Evolutionary conservation across 1,140 invertebrate species (phyloP).

Genomic region (Leptinotarsa lineolata): DNA sequence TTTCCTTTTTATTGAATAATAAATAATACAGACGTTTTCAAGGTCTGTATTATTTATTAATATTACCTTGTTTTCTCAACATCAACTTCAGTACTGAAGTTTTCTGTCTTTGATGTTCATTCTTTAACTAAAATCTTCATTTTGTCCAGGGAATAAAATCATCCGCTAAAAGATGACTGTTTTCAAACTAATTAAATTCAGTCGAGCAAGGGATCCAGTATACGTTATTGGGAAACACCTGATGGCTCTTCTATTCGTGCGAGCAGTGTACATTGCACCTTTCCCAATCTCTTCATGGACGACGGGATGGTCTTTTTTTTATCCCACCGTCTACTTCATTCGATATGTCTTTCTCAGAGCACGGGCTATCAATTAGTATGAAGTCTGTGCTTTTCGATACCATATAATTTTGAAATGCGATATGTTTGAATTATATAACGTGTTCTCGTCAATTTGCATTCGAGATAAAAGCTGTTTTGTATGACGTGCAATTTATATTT

Average conservation of each 20-base stretch:
- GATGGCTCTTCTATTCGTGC: background rate
- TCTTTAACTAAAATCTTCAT: too few species aligned
- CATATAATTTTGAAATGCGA: conserved; percentile 27
- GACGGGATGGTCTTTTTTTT: conserved; percentile 12
- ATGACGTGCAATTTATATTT: conserved; percentile 27
- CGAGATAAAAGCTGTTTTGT: conserved; percentile 19
- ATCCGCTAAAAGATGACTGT: too few species aligned
- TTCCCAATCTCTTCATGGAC: conserved; percentile 14
- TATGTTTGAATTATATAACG: conserved; percentile 27
- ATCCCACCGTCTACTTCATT: conserved; percentile 7
- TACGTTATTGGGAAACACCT: background rate
- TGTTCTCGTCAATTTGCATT: conserved; percentile 22
- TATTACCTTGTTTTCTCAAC: too few species aligned
- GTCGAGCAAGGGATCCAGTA: background rate
- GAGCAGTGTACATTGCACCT: conserved; percentile 6
- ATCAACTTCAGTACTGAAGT: too few species aligned
- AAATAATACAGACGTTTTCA: too few species aligned
- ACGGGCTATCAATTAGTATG: conserved; percentile 21
- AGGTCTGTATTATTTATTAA: too few species aligned
- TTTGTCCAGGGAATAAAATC: too few species aligned
- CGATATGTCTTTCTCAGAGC: background rate
- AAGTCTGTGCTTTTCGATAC: conserved; percentile 22
- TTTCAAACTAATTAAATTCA: background rate
- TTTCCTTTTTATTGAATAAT: too few species aligned
- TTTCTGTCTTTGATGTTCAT: too few species aligned